Conservation (phyloP, 2,113 vertebrate genomes). For the Ginglymostoma cirratum region DNA sequence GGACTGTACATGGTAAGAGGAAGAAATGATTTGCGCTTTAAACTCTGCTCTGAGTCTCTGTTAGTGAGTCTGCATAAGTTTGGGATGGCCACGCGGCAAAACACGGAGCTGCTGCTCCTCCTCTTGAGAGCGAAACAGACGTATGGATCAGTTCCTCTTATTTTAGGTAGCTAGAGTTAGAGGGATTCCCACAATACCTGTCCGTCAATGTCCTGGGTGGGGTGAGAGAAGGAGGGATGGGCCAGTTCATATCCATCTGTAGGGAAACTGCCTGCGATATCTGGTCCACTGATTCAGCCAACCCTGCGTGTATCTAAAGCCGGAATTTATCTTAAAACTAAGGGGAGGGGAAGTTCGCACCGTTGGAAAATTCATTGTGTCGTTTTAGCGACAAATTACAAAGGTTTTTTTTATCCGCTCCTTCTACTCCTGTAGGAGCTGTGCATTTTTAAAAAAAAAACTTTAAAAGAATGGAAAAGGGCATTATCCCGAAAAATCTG, state of each 20-base stretch:
- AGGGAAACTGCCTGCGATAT: neutral
- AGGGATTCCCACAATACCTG: neutral
- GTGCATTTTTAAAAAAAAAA: neutral
- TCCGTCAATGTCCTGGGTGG: neutral
- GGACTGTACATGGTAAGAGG: conserved; percentile 20
- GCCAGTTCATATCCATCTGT: neutral
- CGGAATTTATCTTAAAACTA: no score
- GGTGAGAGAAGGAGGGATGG: neutral
- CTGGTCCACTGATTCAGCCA: neutral
- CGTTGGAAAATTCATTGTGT: neutral
- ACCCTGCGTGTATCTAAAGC: neutral
- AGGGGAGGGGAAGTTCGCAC: neutral
- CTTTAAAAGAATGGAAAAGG: neutral
- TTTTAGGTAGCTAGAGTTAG: neutral
- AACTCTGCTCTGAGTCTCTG: neutral
- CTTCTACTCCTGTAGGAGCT: neutral
- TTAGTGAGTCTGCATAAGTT: neutral
- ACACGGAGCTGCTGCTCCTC: neutral
- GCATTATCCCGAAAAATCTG: neutral
- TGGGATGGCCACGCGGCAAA: neutral
- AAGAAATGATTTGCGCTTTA: neutral
- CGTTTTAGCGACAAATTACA: neutral
- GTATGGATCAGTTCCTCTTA: no score
- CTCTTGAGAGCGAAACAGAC: no score
- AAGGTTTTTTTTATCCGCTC: neutral